Evolutionary conservation across 2,888 invertebrate species (phyloP).

Genomic region (Lepidonotus clava): DNA sequence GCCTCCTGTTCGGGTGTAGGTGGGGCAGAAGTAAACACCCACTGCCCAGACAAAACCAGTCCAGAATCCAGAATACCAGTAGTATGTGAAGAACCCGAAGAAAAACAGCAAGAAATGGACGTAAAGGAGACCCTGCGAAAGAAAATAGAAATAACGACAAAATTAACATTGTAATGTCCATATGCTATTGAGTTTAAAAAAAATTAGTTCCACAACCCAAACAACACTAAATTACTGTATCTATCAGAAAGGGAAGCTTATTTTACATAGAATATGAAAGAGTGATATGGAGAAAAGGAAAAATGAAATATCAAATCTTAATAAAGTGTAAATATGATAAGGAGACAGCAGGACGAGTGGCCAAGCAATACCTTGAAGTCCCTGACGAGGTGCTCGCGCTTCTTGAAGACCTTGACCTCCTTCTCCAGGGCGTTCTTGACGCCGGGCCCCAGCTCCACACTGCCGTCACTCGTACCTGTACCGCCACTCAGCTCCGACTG

Average conservation of each 20-base stretch:
- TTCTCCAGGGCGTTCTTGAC: constrained; percentile 72
- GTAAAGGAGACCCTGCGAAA: constrained; percentile 72
- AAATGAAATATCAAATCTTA: not conserved
- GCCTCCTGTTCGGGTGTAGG: constrained; percentile 73
- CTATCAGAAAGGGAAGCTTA: not conserved
- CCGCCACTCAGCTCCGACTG: not conserved
- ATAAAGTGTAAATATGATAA: too few relatives aligned
- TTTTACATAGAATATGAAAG: not conserved
- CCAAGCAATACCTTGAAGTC: constrained; percentile 70
- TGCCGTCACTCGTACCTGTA: not conserved
- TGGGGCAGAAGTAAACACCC: constrained; percentile 70
- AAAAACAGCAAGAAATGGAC: constrained; percentile 70
- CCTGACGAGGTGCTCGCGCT: constrained; percentile 70
- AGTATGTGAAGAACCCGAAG: constrained; percentile 67
- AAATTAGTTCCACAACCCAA: not conserved
- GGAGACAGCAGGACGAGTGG: not conserved
- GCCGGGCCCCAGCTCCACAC: constrained; percentile 59
- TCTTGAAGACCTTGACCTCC: constrained; percentile 71
- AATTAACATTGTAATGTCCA: not conserved
- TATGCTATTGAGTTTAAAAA: not conserved
- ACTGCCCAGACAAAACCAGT: constrained; percentile 65
- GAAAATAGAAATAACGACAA: not conserved
- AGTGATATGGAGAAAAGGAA: not conserved
- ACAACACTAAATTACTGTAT: not conserved
- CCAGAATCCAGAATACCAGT: constrained; percentile 75